These are phyloP conservation scores for Tridacna crocea DNA, from an alignment of 2,888 invertebrate genomes.

Conservation along the genomic window DNA sequence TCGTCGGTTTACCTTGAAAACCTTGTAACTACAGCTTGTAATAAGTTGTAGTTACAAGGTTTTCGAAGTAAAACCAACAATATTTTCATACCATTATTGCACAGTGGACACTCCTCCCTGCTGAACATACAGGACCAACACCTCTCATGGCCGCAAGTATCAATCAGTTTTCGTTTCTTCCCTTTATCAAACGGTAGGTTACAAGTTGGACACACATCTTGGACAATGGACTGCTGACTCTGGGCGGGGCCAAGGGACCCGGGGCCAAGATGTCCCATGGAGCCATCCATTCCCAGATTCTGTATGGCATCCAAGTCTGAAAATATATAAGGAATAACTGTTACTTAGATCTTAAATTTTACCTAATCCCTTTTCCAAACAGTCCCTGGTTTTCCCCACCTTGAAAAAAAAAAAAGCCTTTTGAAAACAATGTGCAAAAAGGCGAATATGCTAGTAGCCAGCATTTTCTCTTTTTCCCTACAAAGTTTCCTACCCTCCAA, in stretches of 20 bases:
- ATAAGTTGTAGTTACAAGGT: too few relatives aligned
- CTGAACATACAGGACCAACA: slow-evolving; percentile 98
- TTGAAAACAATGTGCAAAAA: neutral
- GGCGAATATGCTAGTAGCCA: neutral
- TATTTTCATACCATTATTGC: slow-evolving; percentile 84
- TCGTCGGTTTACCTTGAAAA: too few relatives aligned
- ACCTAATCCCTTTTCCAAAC: too few relatives aligned
- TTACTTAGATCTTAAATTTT: too few relatives aligned
- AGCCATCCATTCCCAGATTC: slow-evolving; percentile 73
- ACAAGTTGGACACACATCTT: slow-evolving; percentile 83
- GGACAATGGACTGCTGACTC: slow-evolving; percentile 40
- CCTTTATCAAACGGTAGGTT: slow-evolving; percentile 96
- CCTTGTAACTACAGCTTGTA: too few relatives aligned
- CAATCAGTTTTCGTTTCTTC: slow-evolving; percentile 96
- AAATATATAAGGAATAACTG: slow-evolving; percentile 51
- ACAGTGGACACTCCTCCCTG: slow-evolving; percentile 93
- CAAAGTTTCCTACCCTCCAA: too few relatives aligned
- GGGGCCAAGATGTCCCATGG: slow-evolving; percentile 22
- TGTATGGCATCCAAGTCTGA: slow-evolving; percentile 77
- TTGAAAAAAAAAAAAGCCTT: too few relatives aligned
- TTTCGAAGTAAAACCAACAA: too few relatives aligned
- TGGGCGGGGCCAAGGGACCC: slow-evolving; percentile 32
- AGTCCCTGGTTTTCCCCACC: too few relatives aligned
- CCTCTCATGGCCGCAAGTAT: slow-evolving; percentile 97
- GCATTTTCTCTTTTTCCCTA: too few relatives aligned